Percentiles rank a stretch among this genome's conserved stretches.
Evolutionary conservation across 2,797 vertebrate species (phyloP).

Genomic region (Enteromius afrohamiltoni): DNA sequence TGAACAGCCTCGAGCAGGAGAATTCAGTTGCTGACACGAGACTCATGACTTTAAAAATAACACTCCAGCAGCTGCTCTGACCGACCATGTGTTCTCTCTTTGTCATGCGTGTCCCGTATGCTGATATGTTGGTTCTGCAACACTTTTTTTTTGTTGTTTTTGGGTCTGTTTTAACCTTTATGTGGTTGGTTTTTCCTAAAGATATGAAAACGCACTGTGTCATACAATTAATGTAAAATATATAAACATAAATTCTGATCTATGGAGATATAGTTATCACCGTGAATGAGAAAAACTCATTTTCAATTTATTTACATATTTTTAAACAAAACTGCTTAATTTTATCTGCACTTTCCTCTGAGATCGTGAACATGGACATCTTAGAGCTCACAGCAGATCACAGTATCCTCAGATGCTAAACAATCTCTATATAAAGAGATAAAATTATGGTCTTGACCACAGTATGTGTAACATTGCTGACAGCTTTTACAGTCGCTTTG

Average conservation of each 20-base stretch:
- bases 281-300: not conserved
- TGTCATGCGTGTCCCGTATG: conserved; percentile 4
- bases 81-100: conserved; percentile 60
- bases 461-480: not conserved
- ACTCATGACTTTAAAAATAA: conserved; percentile 73
- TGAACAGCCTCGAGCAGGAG: not conserved
- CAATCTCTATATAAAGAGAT: not conserved
- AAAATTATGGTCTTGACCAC: not conserved
- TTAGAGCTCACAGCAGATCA: not conserved
- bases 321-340: not conserved
- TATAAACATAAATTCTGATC: not conserved
- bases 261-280: not conserved
- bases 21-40: conserved; percentile 14
- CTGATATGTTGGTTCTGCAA: not conserved
- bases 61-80: conserved; percentile 66
- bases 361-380: not conserved
- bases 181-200: not conserved
- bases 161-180: not conserved
- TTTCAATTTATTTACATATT: too few species aligned
- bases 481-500: not conserved
- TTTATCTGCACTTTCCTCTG: not conserved
- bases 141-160: too few species aligned
- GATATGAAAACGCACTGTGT: not conserved
- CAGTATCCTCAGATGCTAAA: not conserved
- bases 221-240: not conserved